Percentiles rank a stretch among this genome's conserved stretches.
These are phyloP conservation scores for Drosophila ercepeae DNA, from an alignment of 1,140 invertebrate genomes.

Conservation along the genomic window DNA sequence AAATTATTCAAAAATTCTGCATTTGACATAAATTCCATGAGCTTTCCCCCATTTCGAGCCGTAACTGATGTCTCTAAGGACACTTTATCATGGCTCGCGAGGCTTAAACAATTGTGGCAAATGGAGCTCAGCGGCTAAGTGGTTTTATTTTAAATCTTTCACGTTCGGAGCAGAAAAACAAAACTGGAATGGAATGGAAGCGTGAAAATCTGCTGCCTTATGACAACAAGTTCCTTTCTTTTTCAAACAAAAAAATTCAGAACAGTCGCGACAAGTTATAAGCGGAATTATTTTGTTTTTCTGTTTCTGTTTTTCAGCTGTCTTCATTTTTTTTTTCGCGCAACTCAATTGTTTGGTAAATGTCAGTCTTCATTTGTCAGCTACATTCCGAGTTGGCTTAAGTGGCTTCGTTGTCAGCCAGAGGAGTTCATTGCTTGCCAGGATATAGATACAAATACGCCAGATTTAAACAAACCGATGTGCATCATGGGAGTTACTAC, in stretches of 20 bases:
- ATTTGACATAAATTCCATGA: conserved; percentile 27
- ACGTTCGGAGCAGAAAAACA: conserved; percentile 40
- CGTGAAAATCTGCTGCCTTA: conserved; percentile 48
- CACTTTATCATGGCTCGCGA: conserved; percentile 61
- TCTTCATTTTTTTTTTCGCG: conserved; percentile 23
- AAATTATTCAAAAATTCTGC: conserved; percentile 33
- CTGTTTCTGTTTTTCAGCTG: conserved; percentile 64
- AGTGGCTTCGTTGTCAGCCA: conserved; percentile 72
- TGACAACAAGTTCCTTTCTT: conserved; percentile 78
- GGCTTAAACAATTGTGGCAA: conserved; percentile 72
- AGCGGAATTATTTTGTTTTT: conserved; percentile 57
- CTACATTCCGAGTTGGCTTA: conserved; percentile 62
- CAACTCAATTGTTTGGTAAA: conserved; percentile 75
- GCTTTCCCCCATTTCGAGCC: neutral
- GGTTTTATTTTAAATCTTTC: conserved; percentile 83
- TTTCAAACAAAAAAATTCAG: conserved; percentile 56
- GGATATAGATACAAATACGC: conserved; percentile 29
- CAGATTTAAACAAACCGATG: conserved; percentile 5
- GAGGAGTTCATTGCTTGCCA: conserved; percentile 61
- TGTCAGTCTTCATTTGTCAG: conserved; percentile 83
- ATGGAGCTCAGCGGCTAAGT: conserved; percentile 70
- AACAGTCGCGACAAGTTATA: conserved; percentile 75
- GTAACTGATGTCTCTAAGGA: conserved; percentile 42
- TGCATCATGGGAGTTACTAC: neutral
- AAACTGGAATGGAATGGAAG: neutral